Percentiles rank a stretch among this genome's conserved stretches.
Evolutionary conservation across 2,888 invertebrate species (phyloP).

Genomic region (Pinctada fucata): DNA sequence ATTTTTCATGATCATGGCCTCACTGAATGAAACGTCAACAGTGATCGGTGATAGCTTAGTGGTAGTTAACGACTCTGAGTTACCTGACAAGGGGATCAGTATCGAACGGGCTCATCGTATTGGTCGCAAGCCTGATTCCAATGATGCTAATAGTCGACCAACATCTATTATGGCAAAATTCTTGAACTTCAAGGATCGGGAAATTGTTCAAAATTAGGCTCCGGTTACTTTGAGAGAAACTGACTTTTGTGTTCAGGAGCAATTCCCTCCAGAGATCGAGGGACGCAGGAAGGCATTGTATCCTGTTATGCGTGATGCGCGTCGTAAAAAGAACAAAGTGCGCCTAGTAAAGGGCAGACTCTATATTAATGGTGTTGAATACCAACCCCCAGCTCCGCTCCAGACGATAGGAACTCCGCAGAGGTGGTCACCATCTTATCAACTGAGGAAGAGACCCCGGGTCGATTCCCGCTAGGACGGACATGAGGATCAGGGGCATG

Average conservation of each 20-base stretch:
- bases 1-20: no score
- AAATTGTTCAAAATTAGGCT: conserved; percentile 24
- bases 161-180: no score
- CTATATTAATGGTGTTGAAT: conserved; percentile 6
- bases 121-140: neutral
- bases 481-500: neutral
- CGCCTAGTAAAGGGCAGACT: neutral
- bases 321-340: conserved; percentile 6
- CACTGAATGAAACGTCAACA: no score
- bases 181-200: no score
- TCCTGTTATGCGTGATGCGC: conserved; percentile 30
- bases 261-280: conserved; percentile 40
- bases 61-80: neutral
- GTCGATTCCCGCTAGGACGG: conserved; percentile 1
- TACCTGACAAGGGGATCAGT: neutral
- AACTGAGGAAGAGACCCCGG: no score
- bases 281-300: no score
- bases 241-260: conserved; percentile 26
- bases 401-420: neutral
- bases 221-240: conserved; percentile 28
- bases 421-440: no score
- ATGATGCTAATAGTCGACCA: no score
- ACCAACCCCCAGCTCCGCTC: neutral
- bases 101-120: conserved; percentile 32
- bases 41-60: no score